Conservation (phyloP, 2,888 invertebrate genomes). For the Parelbella ahira region DNA sequence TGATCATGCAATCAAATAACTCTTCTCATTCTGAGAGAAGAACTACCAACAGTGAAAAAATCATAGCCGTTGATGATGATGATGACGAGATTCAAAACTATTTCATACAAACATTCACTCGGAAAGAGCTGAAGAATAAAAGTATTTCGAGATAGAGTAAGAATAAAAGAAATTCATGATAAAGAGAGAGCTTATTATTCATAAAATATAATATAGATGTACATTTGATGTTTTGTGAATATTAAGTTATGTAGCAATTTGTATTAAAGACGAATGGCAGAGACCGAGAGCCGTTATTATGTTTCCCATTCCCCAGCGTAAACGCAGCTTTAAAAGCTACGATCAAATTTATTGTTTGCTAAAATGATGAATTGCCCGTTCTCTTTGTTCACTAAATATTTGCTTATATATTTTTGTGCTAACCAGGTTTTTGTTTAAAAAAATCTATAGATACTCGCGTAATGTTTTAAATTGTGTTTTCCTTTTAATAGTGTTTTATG, state of each 20-base stretch:
- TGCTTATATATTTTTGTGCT: conserved; percentile 13
- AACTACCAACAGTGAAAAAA: too few relatives aligned
- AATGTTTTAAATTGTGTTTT: too few relatives aligned
- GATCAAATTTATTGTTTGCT: conserved; percentile 20
- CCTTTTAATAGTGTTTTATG: too few relatives aligned
- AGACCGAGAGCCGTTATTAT: neutral
- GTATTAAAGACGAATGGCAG: neutral
- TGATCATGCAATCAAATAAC: too few relatives aligned
- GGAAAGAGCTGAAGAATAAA: too few relatives aligned
- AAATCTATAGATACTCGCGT: neutral
- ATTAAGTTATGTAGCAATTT: conserved; percentile 1
- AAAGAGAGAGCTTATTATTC: too few relatives aligned
- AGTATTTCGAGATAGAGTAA: too few relatives aligned
- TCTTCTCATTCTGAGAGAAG: too few relatives aligned
- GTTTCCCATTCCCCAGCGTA: conserved; percentile 3
- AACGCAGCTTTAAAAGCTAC: conserved; percentile 17
- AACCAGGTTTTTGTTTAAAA: conserved; percentile 1
- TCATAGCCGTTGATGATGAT: too few relatives aligned
- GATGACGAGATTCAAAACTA: too few relatives aligned
- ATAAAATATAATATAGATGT: neutral
- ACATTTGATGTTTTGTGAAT: neutral
- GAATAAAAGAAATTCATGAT: too few relatives aligned
- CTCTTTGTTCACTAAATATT: conserved; percentile 19
- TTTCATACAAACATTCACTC: too few relatives aligned
- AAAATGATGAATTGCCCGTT: conserved; percentile 16